Base-by-base conservation (phyloP, 2,888 invertebrate genomes). In the Lithophane semibrunnea region DNA sequence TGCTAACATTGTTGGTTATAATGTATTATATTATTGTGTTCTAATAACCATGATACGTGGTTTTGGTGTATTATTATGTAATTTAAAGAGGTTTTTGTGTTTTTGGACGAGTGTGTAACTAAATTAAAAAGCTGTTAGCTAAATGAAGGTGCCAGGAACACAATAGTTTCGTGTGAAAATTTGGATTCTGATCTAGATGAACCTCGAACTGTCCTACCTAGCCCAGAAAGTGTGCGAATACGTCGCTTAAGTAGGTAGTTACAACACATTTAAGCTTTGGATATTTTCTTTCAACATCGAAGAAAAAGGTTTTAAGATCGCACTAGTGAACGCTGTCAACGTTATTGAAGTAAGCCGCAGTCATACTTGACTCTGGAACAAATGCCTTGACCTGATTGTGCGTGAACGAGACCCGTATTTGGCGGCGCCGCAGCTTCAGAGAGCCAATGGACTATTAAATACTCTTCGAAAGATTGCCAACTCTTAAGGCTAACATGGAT, bases 341-440 rank as follows among this genome's bases (percentile, higher is more conserved):
- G 60, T 76, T 73, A 71, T 71, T 76, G 84, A 73, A 84, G 85
- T 82, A 88, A 88, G 85, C 88, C 85, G 82, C 88, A 78, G 77
- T 77, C 80, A 81, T 78, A 73, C 80, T 82, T 77, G 70, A 82
- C 81, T 75, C 73, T 83, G 84, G 85, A 88, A 85, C 84, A 82
- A 89, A 87, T 85, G 85, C 91, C 92, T 90, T 91, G 91, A 91
- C 92, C 92, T 87, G 87, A 80, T 89, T 91, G 86, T 84, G 86
- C 82, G 83, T 80, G 76, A 82, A 75, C 75, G 81, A 83, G 79
- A 82, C 73, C 76, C 75, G 76, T 77, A 85, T 85, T 87, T 80
- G 79, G 75, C 78, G 66, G 65, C 79, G 77, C 77, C 83, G 73
- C 75, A 71, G 60, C 67, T 78, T 84, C 75, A 70, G 77, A 82